phyloP scores from a whole-genome alignment of 2,888 invertebrate genomes.

The Dione vanillae region DNA sequence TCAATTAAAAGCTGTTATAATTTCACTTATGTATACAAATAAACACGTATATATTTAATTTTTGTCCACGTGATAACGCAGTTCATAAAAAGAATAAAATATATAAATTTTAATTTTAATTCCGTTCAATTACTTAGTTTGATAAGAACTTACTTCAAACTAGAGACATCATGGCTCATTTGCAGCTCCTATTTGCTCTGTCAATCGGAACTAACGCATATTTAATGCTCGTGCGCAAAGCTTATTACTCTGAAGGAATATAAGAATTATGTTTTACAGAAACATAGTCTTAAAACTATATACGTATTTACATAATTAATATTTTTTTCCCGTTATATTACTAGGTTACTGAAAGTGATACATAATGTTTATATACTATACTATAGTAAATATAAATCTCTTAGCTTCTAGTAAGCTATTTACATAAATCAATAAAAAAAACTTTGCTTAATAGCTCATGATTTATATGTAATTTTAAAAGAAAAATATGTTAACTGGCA shows the following conservation, averaged over 20 bases:
- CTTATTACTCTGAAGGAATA: slow-evolving; percentile 30
- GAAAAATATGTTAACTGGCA: not conserved
- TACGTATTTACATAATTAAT: not conserved
- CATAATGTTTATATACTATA: not conserved
- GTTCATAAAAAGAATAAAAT: not conserved
- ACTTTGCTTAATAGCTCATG: not conserved
- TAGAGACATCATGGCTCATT: slow-evolving; percentile 46
- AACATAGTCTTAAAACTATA: not conserved
- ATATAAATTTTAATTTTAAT: not conserved
- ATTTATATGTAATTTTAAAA: not conserved
- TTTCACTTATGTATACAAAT: too few species aligned
- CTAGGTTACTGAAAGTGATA: not conserved
- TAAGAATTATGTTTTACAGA: not conserved
- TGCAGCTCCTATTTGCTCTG: slow-evolving; percentile 50
- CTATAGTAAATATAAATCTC: not conserved
- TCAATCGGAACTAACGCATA: slow-evolving; percentile 53
- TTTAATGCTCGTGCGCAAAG: slow-evolving; percentile 50
- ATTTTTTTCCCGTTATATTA: not conserved
- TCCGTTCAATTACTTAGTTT: not conserved
- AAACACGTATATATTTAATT: not conserved
- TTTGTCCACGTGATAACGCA: not conserved
- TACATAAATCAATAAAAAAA: slow-evolving; percentile 5
- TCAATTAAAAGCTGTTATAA: too few species aligned
- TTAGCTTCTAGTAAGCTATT: not conserved
- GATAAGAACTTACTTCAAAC: not conserved